Conservation (phyloP, 2,797 vertebrate genomes). For the Schizopygopsis pylzovi region DNA sequence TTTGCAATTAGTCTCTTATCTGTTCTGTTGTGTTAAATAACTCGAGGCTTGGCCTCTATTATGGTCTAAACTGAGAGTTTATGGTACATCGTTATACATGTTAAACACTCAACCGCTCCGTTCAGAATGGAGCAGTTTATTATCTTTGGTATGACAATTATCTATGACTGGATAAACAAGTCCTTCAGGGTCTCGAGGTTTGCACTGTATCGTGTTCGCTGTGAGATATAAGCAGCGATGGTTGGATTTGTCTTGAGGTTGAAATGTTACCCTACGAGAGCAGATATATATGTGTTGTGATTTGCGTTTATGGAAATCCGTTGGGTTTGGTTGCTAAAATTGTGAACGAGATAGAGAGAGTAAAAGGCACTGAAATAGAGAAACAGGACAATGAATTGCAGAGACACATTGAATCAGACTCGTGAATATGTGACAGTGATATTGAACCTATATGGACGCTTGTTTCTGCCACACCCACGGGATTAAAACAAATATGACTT, state of each 20-base stretch:
- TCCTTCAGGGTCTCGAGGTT: neutral
- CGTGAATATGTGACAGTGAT: neutral
- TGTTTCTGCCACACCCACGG: neutral
- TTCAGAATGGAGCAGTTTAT: neutral
- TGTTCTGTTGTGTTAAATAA: neutral
- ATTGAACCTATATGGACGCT: neutral
- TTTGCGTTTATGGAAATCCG: constrained; percentile 22
- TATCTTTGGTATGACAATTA: neutral
- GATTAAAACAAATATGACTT: neutral
- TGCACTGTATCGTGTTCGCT: neutral
- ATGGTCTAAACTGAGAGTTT: neutral
- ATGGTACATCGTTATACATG: neutral
- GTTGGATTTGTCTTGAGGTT: constrained; percentile 22
- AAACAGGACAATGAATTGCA: neutral
- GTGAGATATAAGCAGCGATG: neutral
- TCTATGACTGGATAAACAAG: neutral
- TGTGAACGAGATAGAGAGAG: neutral
- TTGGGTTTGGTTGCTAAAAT: neutral
- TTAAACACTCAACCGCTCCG: neutral
- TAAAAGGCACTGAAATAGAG: neutral
- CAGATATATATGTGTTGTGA: constrained; percentile 13
- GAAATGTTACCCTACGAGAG: constrained; percentile 24
- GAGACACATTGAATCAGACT: neutral
- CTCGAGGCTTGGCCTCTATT: neutral
- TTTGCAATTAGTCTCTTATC: neutral